Base-by-base conservation (phyloP, 1,140 invertebrate genomes). In the Hypsibius dujardini region DNA sequence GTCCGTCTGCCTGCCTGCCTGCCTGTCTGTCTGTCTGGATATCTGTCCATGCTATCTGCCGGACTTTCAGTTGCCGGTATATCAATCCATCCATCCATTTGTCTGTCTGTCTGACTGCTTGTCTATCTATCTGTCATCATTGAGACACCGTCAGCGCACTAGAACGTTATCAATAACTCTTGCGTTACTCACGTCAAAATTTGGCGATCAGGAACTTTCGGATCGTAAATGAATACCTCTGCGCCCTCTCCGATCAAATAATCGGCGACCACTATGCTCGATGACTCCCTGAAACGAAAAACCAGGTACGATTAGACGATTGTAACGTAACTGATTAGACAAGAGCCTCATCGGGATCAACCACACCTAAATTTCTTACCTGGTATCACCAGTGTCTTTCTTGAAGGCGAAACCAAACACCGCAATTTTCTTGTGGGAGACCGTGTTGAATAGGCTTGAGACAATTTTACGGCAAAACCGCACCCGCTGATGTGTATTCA, bases 331-430 rank as follows among this genome's bases (percentile, higher is more conserved):
- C 15, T 46, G 7, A 69, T 15, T 7, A 60, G 7, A 69, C 67
- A 69, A n/a, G 7, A 45, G 56, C 42, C 67, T 7, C 7, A 69
- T 45, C 67, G 56, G 7, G 7, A n/a, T 7, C 50, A 56, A n/a
- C 50, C 7, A 7, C 50, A n/a, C 50, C 50, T n/a, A 45, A 46
- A 42, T 46, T 14, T 14, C 46, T 69, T 75, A 82, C 82, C 82
- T 84, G 0, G 95, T 98, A 77, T 98, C 95, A 2, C 90, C 95
- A 0, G 96, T 99, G 79, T 99, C 92, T 79, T 98, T 98, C 81
- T 99, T 99, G 79, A 99, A 99, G 1, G 96, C 91, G 81, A 99
- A 99, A 2, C 96, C 96, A 67, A 98, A 85, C 62, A 99, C 86
- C 0, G 95, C 87, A 72, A 99, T 92, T 14, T 88, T 86, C 78